Conservation (phyloP, 2,113 vertebrate species). For the Desmodus rotundus region DNA sequence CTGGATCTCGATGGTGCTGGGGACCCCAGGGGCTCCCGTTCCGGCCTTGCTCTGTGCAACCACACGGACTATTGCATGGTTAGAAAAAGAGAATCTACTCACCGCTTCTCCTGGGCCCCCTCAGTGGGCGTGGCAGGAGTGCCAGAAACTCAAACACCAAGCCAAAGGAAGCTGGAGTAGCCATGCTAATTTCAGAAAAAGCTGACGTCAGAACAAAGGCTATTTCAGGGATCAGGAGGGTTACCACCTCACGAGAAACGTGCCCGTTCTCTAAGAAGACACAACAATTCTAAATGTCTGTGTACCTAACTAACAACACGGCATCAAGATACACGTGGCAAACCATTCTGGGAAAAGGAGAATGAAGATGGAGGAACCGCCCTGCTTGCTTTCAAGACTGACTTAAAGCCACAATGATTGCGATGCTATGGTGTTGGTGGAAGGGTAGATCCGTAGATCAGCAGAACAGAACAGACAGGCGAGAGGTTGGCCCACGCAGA, state of each 20-base stretch:
- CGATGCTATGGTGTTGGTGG: too few species aligned
- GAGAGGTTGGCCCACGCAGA: not conserved
- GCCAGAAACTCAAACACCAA: not conserved
- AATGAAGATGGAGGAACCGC: not conserved
- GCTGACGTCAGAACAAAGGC: not conserved
- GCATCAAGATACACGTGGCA: not conserved
- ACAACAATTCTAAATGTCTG: not conserved
- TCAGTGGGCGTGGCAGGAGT: too few species aligned
- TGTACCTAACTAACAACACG: not conserved
- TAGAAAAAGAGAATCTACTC: not conserved
- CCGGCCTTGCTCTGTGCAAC: not conserved
- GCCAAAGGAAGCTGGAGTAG: not conserved
- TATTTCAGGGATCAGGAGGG: not conserved
- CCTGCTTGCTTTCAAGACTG: not conserved
- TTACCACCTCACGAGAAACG: not conserved
- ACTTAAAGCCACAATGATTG: not conserved
- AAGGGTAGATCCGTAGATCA: not conserved
- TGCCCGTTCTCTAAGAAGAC: not conserved
- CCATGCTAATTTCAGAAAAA: not conserved
- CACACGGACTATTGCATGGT: rapidly evolving
- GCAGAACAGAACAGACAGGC: not conserved
- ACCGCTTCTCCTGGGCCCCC: not conserved
- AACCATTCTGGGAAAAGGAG: not conserved
- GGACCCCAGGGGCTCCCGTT: slow-evolving; percentile 7
- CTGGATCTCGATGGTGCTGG: not conserved